Evolutionary conservation across 2,113 vertebrate species (phyloP), one percentile per base, ranked within the genome.

Genomic region (Pomatostomus ruficeps): DNA sequence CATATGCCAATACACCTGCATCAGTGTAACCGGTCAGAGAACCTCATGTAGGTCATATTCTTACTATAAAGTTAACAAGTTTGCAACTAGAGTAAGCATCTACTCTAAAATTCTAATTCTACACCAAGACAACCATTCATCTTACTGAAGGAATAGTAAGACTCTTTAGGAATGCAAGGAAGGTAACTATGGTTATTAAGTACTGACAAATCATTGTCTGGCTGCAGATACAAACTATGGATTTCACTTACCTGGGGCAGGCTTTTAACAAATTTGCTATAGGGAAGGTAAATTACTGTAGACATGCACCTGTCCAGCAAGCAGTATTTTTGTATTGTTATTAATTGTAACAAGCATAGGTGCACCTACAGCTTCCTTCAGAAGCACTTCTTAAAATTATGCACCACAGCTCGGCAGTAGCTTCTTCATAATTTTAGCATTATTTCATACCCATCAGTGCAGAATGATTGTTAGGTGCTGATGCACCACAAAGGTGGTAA

Each of bases 381-480:
- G 71, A 73, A 90, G 14, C 46, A 59, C 21, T 71, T 72, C 49
- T 89, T 77, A 83, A 57, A 77, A 85, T 51, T 6, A 70, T 1
- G 8, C 3, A 8, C 62, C 20, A 45, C 46, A 72, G 68, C 38
- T 83, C 0, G 0, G 54, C 51, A 68, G 36, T 33, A 42, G 28
- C 14, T 67, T 70, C 54, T 71, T 70, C 14, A 17, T 68, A 78
- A 74, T 38, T 75, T 57, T 2, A 68, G 26, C 33, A 19, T 31
- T 35, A 62, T 82, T 75, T 65, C 68, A 61, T 12, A 31, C 14
- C 23, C 11, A 63, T 46, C 42, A 24, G 20, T 7, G 26, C 11
- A 33, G 51, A 62, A 43, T 28, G 22, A 75, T 1, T 25, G 40
- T 54, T 59, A 63, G 49, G 52, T 57, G 45, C 23, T n/a, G n/a